These are phyloP conservation scores for Acanthurus tractus DNA, from an alignment of 2,797 vertebrate species.

Conservation along the genomic window DNA sequence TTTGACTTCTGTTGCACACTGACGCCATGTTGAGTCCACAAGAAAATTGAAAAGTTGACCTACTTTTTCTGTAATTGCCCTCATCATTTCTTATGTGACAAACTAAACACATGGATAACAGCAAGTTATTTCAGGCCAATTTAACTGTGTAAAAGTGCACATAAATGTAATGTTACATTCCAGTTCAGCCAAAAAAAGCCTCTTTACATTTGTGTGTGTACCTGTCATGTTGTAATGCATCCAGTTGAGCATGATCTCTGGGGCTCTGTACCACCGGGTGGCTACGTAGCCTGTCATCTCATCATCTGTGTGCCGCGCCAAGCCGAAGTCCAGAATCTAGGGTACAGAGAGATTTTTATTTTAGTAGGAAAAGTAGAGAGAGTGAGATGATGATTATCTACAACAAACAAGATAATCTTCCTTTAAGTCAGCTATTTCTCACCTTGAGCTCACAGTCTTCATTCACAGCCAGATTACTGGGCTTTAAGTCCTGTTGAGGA, in stretches of 20 bases:
- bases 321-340: constrained; percentile 97
- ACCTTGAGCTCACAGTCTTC: constrained; percentile 99
- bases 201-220: constrained; percentile 48
- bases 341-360: constrained; percentile 75
- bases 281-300: constrained; percentile 99
- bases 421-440: constrained; percentile 38
- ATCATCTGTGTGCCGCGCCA: constrained; percentile 96
- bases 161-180: not conserved
- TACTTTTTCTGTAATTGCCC: constrained; percentile 31
- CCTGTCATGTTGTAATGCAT: constrained; percentile 99
- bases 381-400: not conserved
- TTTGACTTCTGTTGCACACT: not conserved
- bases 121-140: constrained; percentile 15
- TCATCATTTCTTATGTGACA: constrained; percentile 41
- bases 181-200: not conserved
- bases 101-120: not conserved
- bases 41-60: constrained; percentile 44
- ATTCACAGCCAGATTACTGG: constrained; percentile 98
- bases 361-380: not conserved
- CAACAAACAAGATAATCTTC: not conserved
- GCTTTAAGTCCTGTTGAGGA: constrained; percentile 93
- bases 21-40: not conserved
- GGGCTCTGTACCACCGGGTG: constrained; percentile 98
- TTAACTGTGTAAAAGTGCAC: constrained; percentile 13
- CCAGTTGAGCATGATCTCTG: constrained; percentile 99